Evolutionary conservation across 2,888 invertebrate genomes (phyloP), one percentile per base, ranked within the genome.

Genomic region (Agapetus fuscipes): DNA sequence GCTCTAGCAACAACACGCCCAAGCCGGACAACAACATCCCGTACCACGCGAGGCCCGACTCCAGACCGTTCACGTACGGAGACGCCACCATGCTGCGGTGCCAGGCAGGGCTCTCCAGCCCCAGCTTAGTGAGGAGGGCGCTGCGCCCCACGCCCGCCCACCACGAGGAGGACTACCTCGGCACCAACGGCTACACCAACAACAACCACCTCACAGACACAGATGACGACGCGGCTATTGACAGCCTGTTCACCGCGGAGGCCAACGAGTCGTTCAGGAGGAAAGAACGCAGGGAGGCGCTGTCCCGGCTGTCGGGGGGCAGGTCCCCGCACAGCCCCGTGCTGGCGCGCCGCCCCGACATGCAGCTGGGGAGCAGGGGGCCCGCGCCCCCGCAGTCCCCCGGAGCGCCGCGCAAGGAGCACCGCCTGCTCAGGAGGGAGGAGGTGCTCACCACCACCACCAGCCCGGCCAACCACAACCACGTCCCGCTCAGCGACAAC

Each of bases 21-120:
- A 29, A 25, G 31, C 37, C 55, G 72, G 71, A 20, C 20, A 20
- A 6, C 49, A 75, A 79, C 60, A 87, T 88, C 60, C 90, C 91
- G 52, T 91, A 91, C 67, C 90, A 91, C 80, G 89, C 90, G 56
- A 76, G 90, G 55, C 80, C 85, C 52, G 85, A 89, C 63, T 85
- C 86, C 54, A 78, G 85, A 54, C 91, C 91, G 46, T 90, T 90
- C 66, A 85, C 86, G 41, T 91, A 91, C 76, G 87, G 87, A 40
- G 60, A 62, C 45, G 64, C 71, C 52, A 74, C 72, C 56, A 80
- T 80, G 80, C 72, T 81, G 53, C 80, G 74, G 52, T 67, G 78
- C 48, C 76, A 80, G 54, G 75, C 80, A 60, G 83, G 83, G 54
- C 74, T 86, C 50, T 82, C 84, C 55, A 87, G 86, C 63, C 88